A percentile compares a stretch with the other conserved stretches of the same genome.
Evolutionary conservation across 2,888 invertebrate species (phyloP).

Genomic region (Tachina lurida): DNA sequence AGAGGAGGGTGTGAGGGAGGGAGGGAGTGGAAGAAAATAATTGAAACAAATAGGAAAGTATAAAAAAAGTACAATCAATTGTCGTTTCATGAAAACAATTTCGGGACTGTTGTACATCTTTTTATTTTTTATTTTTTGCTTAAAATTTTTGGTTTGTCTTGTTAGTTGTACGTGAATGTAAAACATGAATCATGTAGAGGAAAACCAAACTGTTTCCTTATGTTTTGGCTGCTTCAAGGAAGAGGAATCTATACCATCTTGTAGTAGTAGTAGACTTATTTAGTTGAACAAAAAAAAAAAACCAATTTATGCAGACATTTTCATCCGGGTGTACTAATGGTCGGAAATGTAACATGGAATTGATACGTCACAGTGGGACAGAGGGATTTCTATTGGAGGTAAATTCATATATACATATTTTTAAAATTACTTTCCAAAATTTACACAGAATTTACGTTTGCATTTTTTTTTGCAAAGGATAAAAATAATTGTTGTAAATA

Average conservation of each 20-base stretch:
- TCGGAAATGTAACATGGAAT: conserved; percentile 74
- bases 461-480: too few relatives aligned
- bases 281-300: conserved; percentile 22
- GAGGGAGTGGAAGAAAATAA: conserved; percentile 13
- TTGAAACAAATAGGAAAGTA: conserved; percentile 41
- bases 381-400: background rate
- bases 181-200: conserved; percentile 60
- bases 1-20: too few relatives aligned
- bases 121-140: conserved; percentile 1
- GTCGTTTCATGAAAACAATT: conserved; percentile 72
- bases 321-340: conserved; percentile 75
- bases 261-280: conserved; percentile 48
- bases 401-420: too few relatives aligned
- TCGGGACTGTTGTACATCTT: conserved; percentile 41
- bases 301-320: conserved; percentile 60
- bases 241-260: conserved; percentile 55
- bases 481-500: too few relatives aligned
- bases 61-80: conserved; percentile 78
- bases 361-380: conserved; percentile 54
- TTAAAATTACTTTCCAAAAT: too few relatives aligned
- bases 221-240: conserved; percentile 32
- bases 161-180: conserved; percentile 14
- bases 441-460: too few relatives aligned
- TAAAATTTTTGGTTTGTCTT: conserved; percentile 29
- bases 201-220: conserved; percentile 63